These are phyloP conservation scores for Forficula auricularia DNA, from an alignment of 1,140 invertebrate genomes.

Conservation along the genomic window DNA sequence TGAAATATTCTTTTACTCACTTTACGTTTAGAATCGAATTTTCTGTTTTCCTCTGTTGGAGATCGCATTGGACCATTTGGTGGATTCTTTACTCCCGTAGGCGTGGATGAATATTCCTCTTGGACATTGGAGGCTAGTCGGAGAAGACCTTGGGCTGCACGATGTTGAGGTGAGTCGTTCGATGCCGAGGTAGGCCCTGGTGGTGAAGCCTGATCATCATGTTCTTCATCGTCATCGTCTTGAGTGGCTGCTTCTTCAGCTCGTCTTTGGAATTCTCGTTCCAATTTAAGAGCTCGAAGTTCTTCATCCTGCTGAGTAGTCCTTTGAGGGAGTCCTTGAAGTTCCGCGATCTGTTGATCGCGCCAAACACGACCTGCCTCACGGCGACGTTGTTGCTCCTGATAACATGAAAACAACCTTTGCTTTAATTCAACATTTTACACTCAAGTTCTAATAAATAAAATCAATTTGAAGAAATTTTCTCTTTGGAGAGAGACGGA, in stretches of 20 bases:
- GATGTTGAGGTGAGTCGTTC: slow-evolving; percentile 10
- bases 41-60: too few relatives aligned
- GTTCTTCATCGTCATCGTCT: slow-evolving; percentile 57
- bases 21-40: too few relatives aligned
- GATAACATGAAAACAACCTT: slow-evolving; percentile 1
- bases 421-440: background rate
- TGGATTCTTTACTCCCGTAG: too few relatives aligned
- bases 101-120: too few relatives aligned
- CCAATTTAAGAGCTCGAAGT: slow-evolving; percentile 59
- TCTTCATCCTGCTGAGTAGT: slow-evolving; percentile 72
- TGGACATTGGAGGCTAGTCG: background rate
- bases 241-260: slow-evolving; percentile 57
- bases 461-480: too few relatives aligned
- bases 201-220: slow-evolving; percentile 21
- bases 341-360: slow-evolving; percentile 67
- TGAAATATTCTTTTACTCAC: too few relatives aligned
- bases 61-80: too few relatives aligned
- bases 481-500: too few relatives aligned
- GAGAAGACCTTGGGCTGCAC: slow-evolving; percentile 6
- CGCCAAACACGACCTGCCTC: slow-evolving; percentile 51
- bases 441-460: background rate
- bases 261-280: slow-evolving; percentile 72
- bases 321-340: slow-evolving; percentile 45
- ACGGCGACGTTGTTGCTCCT: slow-evolving; percentile 48
- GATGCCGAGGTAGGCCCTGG: slow-evolving; percentile 18